Base-by-base conservation (phyloP, 2,113 vertebrate genomes). In the Ctenomys sociabilis region DNA sequence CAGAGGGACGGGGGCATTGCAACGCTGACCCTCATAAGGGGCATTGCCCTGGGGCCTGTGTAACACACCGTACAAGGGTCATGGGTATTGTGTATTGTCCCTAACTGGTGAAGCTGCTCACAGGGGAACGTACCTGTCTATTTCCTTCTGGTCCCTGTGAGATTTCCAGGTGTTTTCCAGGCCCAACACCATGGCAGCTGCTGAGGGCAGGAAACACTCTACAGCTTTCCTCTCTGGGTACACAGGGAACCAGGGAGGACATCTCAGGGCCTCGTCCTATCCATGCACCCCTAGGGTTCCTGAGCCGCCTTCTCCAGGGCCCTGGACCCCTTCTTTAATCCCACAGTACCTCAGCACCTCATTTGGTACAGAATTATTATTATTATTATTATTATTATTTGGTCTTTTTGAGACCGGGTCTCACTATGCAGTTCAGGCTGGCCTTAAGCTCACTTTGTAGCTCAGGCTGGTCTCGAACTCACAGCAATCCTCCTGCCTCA, bases 21-120 rank as follows among this genome's bases (percentile, higher is more conserved):
- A 37, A 1, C 37, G 86, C 77, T 78, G 91, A 77, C 35, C 59
- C 43, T 0, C 43, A 87, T 70, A 4, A 70, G 17, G 45, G 37
- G 32, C 16, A 16, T 45, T 59, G 16, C 24, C 2, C 96, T 57
- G 45, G 72, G 72, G n/a, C 11, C 35, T 30, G 11, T 0, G 0
- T 6, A 3, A 66, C 9, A 40, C 10, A 22, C 17, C 28, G 35
- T 12, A 1, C 2, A 2, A 2, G 13, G 2, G 14, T 54, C 61
- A 26, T 63, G 2, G 0, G 14, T 16, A 0, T 26, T 16, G 9
- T 37, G 7, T 0, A 0, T 49, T 81, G 40, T 68, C n/a, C 61
- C 10, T 30, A 24, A 40, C 28, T 26, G 11, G 10, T 1, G 5
- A 22, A 5, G 32, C 28, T 80, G 32, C 40, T 61, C 37, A 45